Evolutionary conservation across 2,888 invertebrate species (phyloP), one percentile per base, ranked within the genome.

Genomic region (Temnothorax ravouxi): DNA sequence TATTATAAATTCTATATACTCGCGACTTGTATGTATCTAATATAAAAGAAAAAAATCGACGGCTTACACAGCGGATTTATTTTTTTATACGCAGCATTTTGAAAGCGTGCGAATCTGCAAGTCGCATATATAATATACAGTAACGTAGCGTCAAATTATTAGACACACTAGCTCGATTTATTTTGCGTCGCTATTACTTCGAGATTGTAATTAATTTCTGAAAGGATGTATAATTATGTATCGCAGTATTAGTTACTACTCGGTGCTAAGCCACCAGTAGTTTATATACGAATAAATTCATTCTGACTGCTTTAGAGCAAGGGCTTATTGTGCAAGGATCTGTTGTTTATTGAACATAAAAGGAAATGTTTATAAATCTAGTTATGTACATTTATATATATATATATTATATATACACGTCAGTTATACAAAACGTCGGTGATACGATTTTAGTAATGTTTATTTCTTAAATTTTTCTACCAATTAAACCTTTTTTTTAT

Each of bases 301-400:
- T 75, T 75, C 15, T 61, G 15, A 50, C 15, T 44, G n/a, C 9
- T 61, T 61, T 44, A n/a, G 34, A 41, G 34, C 21, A 75, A 44
- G 9, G n/a, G 6, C 9, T 47, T n/a, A n/a, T n/a, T 74, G 5
- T 61, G 34, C 44, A 59, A 75, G 29, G 29, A 61, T 75, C 34
- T 75, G 34, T 75, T 72, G 38, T 72, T 56, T 54, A 56, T 38
- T 61, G 15, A n/a, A 61, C 29, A 25, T 72, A 5, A 34, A 47
- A 61, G 25, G 15, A 75, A 15, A 21, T 56, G 13, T 44, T 44
- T 59, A 44, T 61, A 61, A 61, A 15, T 61, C 59, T 29, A 61
- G 29, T 59, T 74, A 74, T 74, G n/a, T 50, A 61, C 44, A 74
- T 59, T 59, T 74, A 29, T 74, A 74, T 15, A 59, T n/a, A 52